phyloP scores from a whole-genome alignment of 2,888 invertebrate species.

The Plemyria rubiginata region DNA sequence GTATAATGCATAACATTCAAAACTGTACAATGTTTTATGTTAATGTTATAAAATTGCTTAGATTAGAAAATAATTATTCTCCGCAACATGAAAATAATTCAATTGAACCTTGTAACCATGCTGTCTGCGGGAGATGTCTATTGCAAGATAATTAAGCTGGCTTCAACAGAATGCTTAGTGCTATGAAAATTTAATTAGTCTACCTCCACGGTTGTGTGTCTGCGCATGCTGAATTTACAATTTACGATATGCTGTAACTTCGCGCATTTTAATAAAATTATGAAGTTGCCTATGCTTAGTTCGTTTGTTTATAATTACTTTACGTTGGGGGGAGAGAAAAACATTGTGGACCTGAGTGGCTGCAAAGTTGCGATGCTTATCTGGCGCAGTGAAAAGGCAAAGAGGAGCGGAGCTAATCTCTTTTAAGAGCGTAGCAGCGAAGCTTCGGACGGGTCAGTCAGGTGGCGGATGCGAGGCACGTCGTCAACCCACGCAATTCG shows the following conservation, averaged over 20 bases:
- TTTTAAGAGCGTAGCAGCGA: slow-evolving; percentile 49
- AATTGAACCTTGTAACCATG: slow-evolving; percentile 35
- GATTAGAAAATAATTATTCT: no score
- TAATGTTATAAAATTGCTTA: no score
- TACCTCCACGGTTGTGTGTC: slow-evolving; percentile 51
- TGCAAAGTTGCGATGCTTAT: slow-evolving; percentile 54
- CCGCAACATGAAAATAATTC: not conserved
- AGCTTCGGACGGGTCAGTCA: slow-evolving; percentile 47
- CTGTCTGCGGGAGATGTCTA: slow-evolving; percentile 44
- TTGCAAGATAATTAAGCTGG: slow-evolving; percentile 52
- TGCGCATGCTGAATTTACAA: slow-evolving; percentile 58
- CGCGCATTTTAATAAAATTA: slow-evolving; percentile 14
- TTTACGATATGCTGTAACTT: slow-evolving; percentile 47
- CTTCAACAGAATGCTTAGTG: slow-evolving; percentile 54
- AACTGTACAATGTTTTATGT: not conserved
- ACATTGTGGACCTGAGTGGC: slow-evolving; percentile 45
- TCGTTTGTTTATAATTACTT: slow-evolving; percentile 16
- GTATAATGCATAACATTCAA: not conserved
- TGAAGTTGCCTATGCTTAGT: slow-evolving; percentile 11
- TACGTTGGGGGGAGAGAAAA: slow-evolving; percentile 6
- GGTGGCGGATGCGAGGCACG: slow-evolving; percentile 51
- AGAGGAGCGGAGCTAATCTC: slow-evolving; percentile 58
- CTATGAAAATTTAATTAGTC: slow-evolving; percentile 65
- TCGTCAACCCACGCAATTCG: slow-evolving; percentile 32
- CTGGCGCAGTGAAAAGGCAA: slow-evolving; percentile 56